A percentile compares a stretch with the other conserved stretches of the same genome.
Evolutionary conservation across 2,797 vertebrate genomes (phyloP).

Genomic region (Heteromormyrus szaboi): DNA sequence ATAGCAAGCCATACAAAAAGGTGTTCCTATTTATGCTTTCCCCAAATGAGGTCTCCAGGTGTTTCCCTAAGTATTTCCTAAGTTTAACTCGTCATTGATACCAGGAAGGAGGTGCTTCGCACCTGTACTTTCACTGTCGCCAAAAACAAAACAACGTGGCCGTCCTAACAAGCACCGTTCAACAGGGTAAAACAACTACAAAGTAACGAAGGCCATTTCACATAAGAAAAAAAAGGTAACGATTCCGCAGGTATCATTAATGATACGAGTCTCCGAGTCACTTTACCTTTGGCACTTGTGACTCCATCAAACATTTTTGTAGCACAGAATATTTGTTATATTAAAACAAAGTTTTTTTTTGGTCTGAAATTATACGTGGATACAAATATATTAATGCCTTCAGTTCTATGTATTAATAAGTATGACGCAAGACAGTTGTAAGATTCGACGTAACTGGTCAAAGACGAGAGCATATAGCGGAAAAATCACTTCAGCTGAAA

Average conservation of each 20-base stretch:
- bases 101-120: background rate
- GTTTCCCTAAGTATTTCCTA: background rate
- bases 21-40: background rate
- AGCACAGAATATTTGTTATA: background rate
- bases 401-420: conserved; percentile 7
- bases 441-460: conserved; percentile 16
- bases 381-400: background rate
- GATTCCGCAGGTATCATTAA: background rate
- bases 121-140: background rate
- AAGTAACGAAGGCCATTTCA: background rate
- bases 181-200: conserved; percentile 17
- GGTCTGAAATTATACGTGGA: background rate
- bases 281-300: background rate
- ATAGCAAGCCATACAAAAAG: background rate
- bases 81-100: background rate
- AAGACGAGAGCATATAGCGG: background rate
- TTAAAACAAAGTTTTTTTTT: background rate
- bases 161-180: background rate
- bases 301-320: background rate
- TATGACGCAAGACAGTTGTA: conserved; percentile 22
- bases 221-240: conserved; percentile 8
- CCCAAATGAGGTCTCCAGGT: background rate
- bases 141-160: conserved; percentile 19
- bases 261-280: background rate
- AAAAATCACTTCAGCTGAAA: background rate